Base-by-base conservation (phyloP, 2,888 invertebrate genomes). In the Therioaphis trifolii region DNA sequence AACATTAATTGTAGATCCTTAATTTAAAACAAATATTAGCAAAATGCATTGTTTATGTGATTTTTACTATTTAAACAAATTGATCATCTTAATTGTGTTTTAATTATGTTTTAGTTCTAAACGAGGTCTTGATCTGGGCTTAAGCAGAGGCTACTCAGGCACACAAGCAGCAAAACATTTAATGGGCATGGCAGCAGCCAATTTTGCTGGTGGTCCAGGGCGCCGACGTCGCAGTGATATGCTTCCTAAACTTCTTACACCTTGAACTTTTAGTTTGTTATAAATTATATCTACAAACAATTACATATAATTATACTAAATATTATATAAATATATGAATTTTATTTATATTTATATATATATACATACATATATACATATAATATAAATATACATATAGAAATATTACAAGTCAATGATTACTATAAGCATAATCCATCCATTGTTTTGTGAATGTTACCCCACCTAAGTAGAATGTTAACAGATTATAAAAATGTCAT, bases 91-190 rank as follows among this genome's bases (percentile, higher is more conserved):
- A 27, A 58, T 61, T 75, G 29, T 66, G 74, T 75, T 78, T 85
- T 69, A 55, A 86, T 85, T 85, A 68, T 66, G 85, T 89, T 90
- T 7, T 91, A 96, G 95, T 89, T 92, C 93, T 86, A 97, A 97
- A 89, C 93, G 96, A 29, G 95, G 95, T 52, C 90, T 96, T 85
- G 97, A 97, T 88, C 91, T 96, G 86, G 97, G 97, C 0, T 90
- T 97, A 84, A 94, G 93, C 87, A 94, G 96, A 76, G 96, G 96
- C 35, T 96, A 94, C 90, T 96, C 96, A 66, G 96, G 96, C 0
- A 93, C 95, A 43, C 94, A 96, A 87, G 95, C 96, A 85, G 96
- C 96, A 87, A 96, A 96, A 89, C 96, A 96, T 88, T 92, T 96
- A 87, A 95, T 96, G 94, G 96, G 96, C 4, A 89, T 96, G 77